Base-by-base conservation (phyloP, 2,888 invertebrate species). In the Drosophila histrio region DNA sequence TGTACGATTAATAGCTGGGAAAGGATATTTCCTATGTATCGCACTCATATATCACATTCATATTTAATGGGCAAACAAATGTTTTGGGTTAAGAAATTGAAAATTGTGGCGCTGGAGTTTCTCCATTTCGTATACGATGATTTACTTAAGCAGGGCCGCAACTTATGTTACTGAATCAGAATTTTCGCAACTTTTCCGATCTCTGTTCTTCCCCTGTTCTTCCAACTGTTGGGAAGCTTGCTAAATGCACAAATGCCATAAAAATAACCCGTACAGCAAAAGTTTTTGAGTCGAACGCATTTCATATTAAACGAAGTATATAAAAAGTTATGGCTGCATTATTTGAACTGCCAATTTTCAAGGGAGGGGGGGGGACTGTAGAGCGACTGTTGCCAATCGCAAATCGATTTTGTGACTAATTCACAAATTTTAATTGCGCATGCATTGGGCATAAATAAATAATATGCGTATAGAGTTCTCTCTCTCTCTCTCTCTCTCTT, bases 331-430 rank as follows among this genome's bases (percentile, higher is more conserved):
- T 69, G 58, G 21, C 59, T 52, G 73, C 60, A 58, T 43, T 62
- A 63, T 73, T 72, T 72, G 59, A 68, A 53, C 62, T 68, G 64
- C 53, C 64, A 73, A 69, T 73, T 73, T 60, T 11, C 36, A 34
- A 15, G 9, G n/a, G n/a, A 34, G 7, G 28, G 11, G 36, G 5
- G 1, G 17, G 17, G 6, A 24, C 11, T 19, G 52, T 30, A 38
- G 24, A 13, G 22, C 2, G 39, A 26, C 32, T 67, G 41, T 47
- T 69, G 63, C 64, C 76, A 82, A 76, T 79, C 49, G 43, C 59
- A 74, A 85, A 85, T 81, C 83, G 81, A 81, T 86, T 82, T 80
- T 82, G 77, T 85, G 80, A 83, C 83, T 81, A 85, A 85, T 81
- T 81, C 80, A 70, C 54, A 70, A 79, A 83, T 86, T 75, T 77